A percentile compares a stretch with the other conserved stretches of the same genome.
These are phyloP conservation scores for Mactra quadrangularis DNA, from an alignment of 1,140 invertebrate species.

Conservation along the genomic window DNA sequence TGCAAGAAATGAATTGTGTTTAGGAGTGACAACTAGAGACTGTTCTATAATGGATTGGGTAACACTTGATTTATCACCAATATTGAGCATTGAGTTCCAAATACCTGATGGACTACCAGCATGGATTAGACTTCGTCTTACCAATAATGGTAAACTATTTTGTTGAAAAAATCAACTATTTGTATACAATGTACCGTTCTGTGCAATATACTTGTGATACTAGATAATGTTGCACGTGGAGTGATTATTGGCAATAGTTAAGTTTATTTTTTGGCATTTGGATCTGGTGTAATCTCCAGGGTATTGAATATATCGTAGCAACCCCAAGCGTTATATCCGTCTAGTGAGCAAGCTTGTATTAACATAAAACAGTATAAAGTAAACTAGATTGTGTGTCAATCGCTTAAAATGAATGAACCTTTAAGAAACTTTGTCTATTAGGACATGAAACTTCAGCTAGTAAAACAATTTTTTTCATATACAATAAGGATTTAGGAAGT, in stretches of 20 bases:
- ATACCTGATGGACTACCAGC: conserved; percentile 70
- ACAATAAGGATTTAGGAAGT: background rate
- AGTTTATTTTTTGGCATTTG: background rate
- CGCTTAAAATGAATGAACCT: too few species aligned
- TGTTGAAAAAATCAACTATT: background rate
- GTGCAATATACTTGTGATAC: background rate
- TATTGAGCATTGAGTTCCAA: conserved; percentile 37
- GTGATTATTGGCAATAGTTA: background rate
- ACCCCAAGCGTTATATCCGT: too few species aligned
- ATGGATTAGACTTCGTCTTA: conserved; percentile 69
- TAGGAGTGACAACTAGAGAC: too few species aligned
- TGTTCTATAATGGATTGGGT: conserved; percentile 62
- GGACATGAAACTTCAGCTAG: background rate
- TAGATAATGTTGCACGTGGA: background rate
- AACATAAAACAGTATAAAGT: too few species aligned
- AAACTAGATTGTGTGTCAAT: too few species aligned
- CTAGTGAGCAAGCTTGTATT: too few species aligned
- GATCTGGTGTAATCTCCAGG: background rate
- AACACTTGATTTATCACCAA: conserved; percentile 10
- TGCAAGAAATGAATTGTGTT: conserved; percentile 62
- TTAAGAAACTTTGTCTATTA: background rate
- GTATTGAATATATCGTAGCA: background rate
- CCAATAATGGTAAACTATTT: conserved; percentile 68
- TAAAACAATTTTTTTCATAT: background rate
- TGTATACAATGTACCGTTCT: background rate